A percentile compares a stretch with the other conserved stretches of the same genome.
phyloP scores from a whole-genome alignment of 2,113 vertebrate species.

The Burhinus oedicnemus region DNA sequence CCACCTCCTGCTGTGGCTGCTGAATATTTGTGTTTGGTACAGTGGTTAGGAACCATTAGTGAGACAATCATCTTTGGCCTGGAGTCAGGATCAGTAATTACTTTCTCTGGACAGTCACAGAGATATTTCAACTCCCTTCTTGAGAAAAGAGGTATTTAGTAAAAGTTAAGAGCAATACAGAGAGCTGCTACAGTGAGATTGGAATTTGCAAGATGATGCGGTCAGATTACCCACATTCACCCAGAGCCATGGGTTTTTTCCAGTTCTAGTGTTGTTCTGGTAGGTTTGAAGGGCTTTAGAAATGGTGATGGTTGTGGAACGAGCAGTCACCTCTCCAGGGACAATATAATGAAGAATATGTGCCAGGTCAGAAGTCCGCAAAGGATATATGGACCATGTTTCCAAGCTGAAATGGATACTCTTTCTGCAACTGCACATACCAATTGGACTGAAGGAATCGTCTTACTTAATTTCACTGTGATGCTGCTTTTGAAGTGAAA shows the following conservation, averaged over 20 bases:
- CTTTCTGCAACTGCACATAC: neutral
- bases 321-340: neutral
- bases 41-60: neutral
- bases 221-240: neutral
- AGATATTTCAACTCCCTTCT: neutral
- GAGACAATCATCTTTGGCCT: neutral
- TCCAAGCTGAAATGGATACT: neutral
- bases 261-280: neutral
- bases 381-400: neutral
- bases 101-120: neutral
- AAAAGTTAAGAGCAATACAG: neutral
- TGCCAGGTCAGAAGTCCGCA: neutral
- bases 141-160: neutral
- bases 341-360: accelerated
- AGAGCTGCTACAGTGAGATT: neutral
- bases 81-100: neutral
- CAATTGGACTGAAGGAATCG: neutral
- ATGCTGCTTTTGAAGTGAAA: neutral
- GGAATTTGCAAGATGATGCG: neutral
- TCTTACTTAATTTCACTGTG: neutral
- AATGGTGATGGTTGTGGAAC: neutral
- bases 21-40: neutral
- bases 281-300: neutral
- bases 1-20: neutral
- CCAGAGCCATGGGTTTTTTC: neutral